phyloP scores from a whole-genome alignment of 2,888 invertebrate genomes.

The Cantharis nigra region DNA sequence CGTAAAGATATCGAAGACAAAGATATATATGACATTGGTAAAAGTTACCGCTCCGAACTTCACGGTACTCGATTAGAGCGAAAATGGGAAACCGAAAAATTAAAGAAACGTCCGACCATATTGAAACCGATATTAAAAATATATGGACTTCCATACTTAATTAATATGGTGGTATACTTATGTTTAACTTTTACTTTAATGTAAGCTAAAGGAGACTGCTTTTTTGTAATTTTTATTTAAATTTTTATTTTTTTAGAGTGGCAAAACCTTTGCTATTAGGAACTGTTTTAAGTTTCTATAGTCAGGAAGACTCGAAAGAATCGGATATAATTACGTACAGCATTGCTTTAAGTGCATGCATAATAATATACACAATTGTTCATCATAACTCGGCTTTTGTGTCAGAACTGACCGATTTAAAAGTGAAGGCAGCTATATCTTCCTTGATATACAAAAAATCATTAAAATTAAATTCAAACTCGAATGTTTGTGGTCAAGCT shows the following conservation, averaged over 20 bases:
- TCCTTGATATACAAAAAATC: not conserved
- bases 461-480: not conserved
- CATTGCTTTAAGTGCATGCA: not conserved
- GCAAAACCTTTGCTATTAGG: not conserved
- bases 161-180: not conserved
- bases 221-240: not conserved
- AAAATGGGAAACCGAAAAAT: not conserved
- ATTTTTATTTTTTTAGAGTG: not conserved
- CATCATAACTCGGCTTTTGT: not conserved
- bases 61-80: not conserved
- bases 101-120: not conserved
- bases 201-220: not conserved
- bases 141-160: not conserved
- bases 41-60: not conserved
- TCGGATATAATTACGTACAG: not conserved
- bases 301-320: not conserved
- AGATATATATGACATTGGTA: not conserved
- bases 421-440: not conserved
- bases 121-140: not conserved
- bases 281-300: not conserved
- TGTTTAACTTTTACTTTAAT: not conserved
- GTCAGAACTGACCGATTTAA: not conserved
- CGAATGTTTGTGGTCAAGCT: constrained; percentile 62
- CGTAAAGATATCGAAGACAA: not conserved
- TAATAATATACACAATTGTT: not conserved